Base-by-base conservation (phyloP, 2,888 invertebrate genomes). In the Timandra comae region DNA sequence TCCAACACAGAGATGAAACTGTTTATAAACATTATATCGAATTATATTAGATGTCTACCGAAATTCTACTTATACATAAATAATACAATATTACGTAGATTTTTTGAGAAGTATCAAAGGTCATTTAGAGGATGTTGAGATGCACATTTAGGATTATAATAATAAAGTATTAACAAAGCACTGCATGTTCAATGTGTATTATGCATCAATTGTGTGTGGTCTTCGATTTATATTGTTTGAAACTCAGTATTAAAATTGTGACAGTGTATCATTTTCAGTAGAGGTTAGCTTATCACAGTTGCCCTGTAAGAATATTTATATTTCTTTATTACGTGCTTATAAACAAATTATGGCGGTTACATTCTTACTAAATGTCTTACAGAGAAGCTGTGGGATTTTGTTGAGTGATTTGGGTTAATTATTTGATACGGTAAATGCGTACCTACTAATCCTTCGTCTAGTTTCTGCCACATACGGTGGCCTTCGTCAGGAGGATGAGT, bases 351-450 rank as follows among this genome's bases (percentile, higher is more conserved):
- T 84, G 84, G 85, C 84, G 56, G 82, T 85, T 84, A 82, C 84
- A 76, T 82, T 75, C 68, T 72, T 64, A 45, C 43, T 39, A 42
- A 58, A 62, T 66, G 68, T 67, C 78, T 81, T 84, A 80, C 82
- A 84, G 82, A 79, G 79, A 73, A 75, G 72, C 81, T 84, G 81
- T 80, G 77, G 63, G 70, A 56, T n/a, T n/a, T n/a, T n/a, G 39
- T 41, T 41, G 44, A 2, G 8, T 12, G 7, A 24, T 10, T n/a
- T n/a, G n/a, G n/a, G n/a, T n/a, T n/a, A n/a, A n/a, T n/a, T n/a
- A n/a, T n/a, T n/a, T n/a, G n/a, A n/a, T n/a, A n/a, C n/a, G n/a
- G n/a, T n/a, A n/a, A n/a, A n/a, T n/a, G n/a, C n/a, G n/a, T n/a
- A n/a, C n/a, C n/a, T n/a, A n/a, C n/a, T n/a, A n/a, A n/a, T n/a